A percentile compares a stretch with the other conserved stretches of the same genome.
phyloP scores from a whole-genome alignment of 2,888 invertebrate species.

The Polyploca ridens region DNA sequence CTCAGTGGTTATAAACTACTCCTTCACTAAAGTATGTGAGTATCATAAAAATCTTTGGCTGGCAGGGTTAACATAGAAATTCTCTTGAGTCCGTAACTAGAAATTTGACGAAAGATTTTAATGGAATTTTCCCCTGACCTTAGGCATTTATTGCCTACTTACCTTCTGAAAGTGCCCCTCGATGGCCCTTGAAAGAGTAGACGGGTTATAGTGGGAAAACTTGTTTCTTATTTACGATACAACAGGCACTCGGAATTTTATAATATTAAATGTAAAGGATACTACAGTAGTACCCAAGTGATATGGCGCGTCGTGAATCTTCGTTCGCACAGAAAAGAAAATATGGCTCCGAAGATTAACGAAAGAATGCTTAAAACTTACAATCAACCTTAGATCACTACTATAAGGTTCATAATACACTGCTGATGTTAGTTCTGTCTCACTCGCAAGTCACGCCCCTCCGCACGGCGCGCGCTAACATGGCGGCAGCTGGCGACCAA shows the following conservation, averaged over 20 bases:
- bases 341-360: too few relatives aligned
- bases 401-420: too few relatives aligned
- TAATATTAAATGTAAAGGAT: background rate
- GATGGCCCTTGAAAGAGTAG: constrained; percentile 8
- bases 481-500: too few relatives aligned
- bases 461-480: too few relatives aligned
- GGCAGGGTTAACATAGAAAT: background rate
- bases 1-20: too few relatives aligned
- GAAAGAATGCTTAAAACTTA: too few relatives aligned
- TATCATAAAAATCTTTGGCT: background rate
- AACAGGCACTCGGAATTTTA: background rate
- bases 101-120: background rate
- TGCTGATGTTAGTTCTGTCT: too few relatives aligned
- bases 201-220: background rate
- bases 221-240: background rate
- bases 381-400: too few relatives aligned
- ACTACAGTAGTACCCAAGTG: too few relatives aligned
- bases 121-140: constrained; percentile 1
- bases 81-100: background rate
- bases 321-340: too few relatives aligned
- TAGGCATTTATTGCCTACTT: background rate
- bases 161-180: constrained; percentile 9
- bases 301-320: too few relatives aligned
- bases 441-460: too few relatives aligned
- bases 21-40: background rate